Evolutionary conservation across 2,113 vertebrate species (phyloP), one percentile per base, ranked within the genome.

Genomic region (Odobenus rosmarus): DNA sequence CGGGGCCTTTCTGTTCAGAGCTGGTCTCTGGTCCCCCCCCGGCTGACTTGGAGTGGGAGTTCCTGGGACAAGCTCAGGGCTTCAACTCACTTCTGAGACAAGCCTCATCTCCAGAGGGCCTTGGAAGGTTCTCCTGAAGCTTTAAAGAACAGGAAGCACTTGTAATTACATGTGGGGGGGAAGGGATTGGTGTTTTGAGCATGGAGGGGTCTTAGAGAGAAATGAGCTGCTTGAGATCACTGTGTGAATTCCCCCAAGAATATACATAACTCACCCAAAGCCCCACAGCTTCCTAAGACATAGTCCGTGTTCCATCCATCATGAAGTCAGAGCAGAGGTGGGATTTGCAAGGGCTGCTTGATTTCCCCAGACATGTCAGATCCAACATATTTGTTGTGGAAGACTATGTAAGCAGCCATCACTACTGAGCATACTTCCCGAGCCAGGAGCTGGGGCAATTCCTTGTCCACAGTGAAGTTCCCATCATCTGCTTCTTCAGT

Each of bases 1-100:
- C 82, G 46, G 69, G 71, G 49, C 80, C 59, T 93, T n/a, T 93
- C 84, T 31, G 12, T 77, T 94, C 7, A 15, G 87, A 89, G 74
- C 74, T 69, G 5, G 46, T 77, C 39, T 85, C 69, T 91, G 28
- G 39, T 76, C 18, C 71, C 87, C 87, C 57, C 49, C 14, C 14
- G 18, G n/a, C 84, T 97, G 93, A 64, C 72, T 72, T 96, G 80
- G n/a, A 96, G 90, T 93, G 57, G 53, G 61, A 93, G 95, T 57
- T 72, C 69, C 90, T 76, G 86, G 80, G 91, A 36, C 57, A 23
- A n/a, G 84, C 76, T 90, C 46, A 36, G 28, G 67, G 55, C 42
- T 81, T 95, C 88, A 92, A 69, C 16, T 88, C 84, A 72, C 64
- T 83, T 95, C 86, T 53, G 49, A 95, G 74, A 94, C 51, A n/a